Base-by-base conservation (phyloP, 1,140 invertebrate species). In the Procambarus clarkii region DNA sequence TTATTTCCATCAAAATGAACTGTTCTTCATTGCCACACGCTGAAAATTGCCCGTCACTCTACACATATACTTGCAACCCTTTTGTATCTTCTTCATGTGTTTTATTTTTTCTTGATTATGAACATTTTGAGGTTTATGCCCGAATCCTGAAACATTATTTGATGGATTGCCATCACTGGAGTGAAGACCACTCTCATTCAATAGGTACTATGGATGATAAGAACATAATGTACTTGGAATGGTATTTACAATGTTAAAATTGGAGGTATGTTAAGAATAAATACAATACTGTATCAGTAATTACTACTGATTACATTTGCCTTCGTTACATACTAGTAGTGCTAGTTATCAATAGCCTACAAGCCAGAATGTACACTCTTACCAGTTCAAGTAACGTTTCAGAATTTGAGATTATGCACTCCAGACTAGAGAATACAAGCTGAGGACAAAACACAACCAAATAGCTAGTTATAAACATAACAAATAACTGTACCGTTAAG, bases 351-450 rank as follows among this genome's bases (percentile, higher is more conserved):
- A 79, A 24, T n/a, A 24, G 4, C 24, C 11, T 60, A 87, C n/a
- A 24, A 21, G 34, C 46, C 54, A 60, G 46, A 34, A 34, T 21
- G 54, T 54, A n/a, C 18, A 58, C 50, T 44, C n/a, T 87, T 79
- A 13, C 21, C 15, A 71, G 3, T 48, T 48, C 60, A 34, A 80
- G 58, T n/a, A 60, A 74, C 79, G 44, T 83, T 60, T 44, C 69
- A 77, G 80, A 89, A 83, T 77, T 89, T 83, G 88, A 77, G 79
- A 77, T 83, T 89, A 83, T 83, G n/a, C 64, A 90, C 64, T 84
- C 44, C 80, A 83, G 80, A 90, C 82, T 90, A 58, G 50, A 21
- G 44, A 86, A 24, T 54, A 88, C 48, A 48, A 71, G 60, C 34
- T 48, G 9, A 74, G 69, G 64, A 85, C 60, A 74, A 74, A 85